Percentiles rank a stretch among this genome's conserved stretches.
Evolutionary conservation across 2,113 vertebrate genomes (phyloP).

Genomic region (Chinchilla lanigera): DNA sequence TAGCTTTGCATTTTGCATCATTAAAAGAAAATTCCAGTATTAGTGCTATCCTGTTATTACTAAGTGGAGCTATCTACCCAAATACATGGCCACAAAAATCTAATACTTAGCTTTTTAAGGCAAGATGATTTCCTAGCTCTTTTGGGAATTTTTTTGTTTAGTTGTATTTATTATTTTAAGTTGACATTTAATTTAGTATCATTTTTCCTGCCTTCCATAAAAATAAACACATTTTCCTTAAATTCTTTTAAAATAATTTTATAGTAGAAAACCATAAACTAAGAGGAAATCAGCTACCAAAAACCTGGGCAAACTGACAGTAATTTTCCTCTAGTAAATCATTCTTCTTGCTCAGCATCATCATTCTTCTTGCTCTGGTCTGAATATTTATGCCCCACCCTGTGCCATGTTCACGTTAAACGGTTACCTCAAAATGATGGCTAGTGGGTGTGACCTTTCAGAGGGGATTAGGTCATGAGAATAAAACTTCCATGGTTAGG

Average conservation of each 20-base stretch:
- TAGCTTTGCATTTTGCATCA: neutral
- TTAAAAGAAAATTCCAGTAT: conserved; percentile 13
- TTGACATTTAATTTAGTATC: neutral
- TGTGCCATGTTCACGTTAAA: neutral
- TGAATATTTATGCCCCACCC: neutral
- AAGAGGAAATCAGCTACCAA: neutral
- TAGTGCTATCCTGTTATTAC: neutral
- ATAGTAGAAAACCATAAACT: neutral
- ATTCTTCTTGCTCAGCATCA: neutral
- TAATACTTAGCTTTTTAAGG: conserved; percentile 15
- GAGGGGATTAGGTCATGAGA: no score
- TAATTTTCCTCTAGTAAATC: neutral
- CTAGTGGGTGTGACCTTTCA: neutral
- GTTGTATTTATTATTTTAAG: neutral
- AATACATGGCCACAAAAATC: neutral
- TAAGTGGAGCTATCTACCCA: neutral
- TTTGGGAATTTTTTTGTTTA: neutral
- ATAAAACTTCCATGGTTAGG: no score
- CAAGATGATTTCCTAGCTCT: neutral
- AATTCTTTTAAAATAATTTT: neutral
- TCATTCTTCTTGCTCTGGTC: neutral
- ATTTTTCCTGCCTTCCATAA: neutral
- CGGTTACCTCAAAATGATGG: neutral
- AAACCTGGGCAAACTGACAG: neutral
- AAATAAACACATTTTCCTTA: neutral